A percentile compares a stretch with the other conserved stretches of the same genome.
Evolutionary conservation across 2,797 vertebrate genomes (phyloP).

Genomic region (Gouania willdenowi): DNA sequence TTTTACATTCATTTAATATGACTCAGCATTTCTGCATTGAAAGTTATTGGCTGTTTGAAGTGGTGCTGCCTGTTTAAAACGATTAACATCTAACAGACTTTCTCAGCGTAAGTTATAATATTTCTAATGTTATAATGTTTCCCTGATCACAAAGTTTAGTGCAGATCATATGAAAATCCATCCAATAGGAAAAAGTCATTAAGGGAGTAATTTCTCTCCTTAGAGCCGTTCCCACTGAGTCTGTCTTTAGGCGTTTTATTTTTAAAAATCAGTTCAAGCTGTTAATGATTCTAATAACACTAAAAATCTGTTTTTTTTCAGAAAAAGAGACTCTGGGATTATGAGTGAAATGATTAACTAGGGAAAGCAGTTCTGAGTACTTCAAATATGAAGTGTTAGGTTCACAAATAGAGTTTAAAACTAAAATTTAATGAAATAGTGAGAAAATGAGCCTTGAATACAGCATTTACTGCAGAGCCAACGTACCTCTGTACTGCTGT

Average conservation of each 20-base stretch:
- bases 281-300: not conserved
- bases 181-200: slow-evolving; percentile 2
- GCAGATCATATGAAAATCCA: not conserved
- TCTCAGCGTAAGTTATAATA: too few species aligned
- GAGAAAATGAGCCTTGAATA: too few species aligned
- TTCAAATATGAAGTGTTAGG: too few species aligned
- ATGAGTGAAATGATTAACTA: too few species aligned
- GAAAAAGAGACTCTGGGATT: too few species aligned
- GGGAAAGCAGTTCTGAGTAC: too few species aligned
- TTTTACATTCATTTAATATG: too few species aligned
- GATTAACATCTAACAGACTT: slow-evolving; percentile 2
- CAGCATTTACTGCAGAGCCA: too few species aligned
- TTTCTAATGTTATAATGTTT: not conserved
- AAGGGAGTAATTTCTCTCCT: not conserved
- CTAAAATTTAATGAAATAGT: too few species aligned
- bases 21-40: not conserved
- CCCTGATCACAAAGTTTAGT: not conserved
- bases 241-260: not conserved
- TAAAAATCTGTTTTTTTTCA: too few species aligned
- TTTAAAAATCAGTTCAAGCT: not conserved
- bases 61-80: slow-evolving; percentile 6
- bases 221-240: not conserved
- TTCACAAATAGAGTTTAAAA: too few species aligned
- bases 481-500: too few species aligned
- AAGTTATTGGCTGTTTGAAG: slow-evolving; percentile 6